Percentiles rank a stretch among this genome's conserved stretches.
phyloP scores from a whole-genome alignment of 2,113 vertebrate genomes.

The Anoplopoma fimbria region DNA sequence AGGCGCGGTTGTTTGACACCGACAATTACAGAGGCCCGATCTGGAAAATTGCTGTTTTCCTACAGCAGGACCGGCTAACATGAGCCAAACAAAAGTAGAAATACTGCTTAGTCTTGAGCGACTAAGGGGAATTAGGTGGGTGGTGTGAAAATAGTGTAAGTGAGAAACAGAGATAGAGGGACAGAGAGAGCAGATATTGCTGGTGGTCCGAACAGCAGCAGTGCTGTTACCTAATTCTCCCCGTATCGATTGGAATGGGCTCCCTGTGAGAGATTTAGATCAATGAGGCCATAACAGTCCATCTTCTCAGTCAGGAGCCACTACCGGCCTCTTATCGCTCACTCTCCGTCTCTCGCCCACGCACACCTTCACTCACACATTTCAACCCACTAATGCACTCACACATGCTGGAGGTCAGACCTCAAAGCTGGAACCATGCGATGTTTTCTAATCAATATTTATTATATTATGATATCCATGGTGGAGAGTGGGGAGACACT shows the following conservation, averaged over 20 bases:
- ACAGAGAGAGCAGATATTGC: slow-evolving; percentile 32
- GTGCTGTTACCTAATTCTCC: slow-evolving; percentile 45
- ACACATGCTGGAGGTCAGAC: slow-evolving; percentile 8
- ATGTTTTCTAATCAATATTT: not conserved
- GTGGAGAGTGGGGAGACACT: not conserved
- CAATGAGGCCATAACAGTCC: slow-evolving; percentile 74
- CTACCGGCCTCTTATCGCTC: slow-evolving; percentile 56
- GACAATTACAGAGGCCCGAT: slow-evolving; percentile 14
- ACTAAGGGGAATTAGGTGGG: slow-evolving; percentile 24
- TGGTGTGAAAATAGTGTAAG: slow-evolving; percentile 31
- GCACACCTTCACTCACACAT: slow-evolving; percentile 23
- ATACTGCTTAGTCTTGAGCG: slow-evolving; percentile 20
- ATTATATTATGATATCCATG: not conserved
- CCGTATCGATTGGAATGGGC: slow-evolving; percentile 55
- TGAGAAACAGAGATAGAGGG: slow-evolving; percentile 29
- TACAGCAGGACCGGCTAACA: slow-evolving; percentile 13
- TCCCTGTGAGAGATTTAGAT: slow-evolving; percentile 67
- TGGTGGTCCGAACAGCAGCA: slow-evolving; percentile 51
- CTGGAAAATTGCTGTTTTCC: slow-evolving; percentile 1
- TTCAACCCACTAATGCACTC: slow-evolving; percentile 31
- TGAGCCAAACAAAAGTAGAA: slow-evolving; percentile 24
- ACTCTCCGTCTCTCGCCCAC: slow-evolving; percentile 26
- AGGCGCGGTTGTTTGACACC: not conserved
- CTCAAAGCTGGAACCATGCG: not conserved
- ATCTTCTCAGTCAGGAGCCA: slow-evolving; percentile 72